phyloP scores from a whole-genome alignment of 2,797 vertebrate species.

The Coregonus suidteri region DNA sequence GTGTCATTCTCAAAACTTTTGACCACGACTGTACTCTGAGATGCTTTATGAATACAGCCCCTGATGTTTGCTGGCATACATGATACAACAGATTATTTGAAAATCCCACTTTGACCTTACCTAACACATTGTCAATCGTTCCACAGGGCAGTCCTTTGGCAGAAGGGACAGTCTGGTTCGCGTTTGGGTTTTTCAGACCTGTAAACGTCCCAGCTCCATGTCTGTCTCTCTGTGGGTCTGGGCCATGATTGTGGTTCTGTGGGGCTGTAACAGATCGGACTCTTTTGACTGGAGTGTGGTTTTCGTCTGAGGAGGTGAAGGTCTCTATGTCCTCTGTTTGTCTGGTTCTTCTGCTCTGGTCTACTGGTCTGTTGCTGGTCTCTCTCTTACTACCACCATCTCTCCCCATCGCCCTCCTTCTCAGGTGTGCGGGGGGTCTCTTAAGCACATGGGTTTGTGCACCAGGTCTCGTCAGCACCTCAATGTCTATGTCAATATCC shows the following conservation, averaged over 20 bases:
- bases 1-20: no score
- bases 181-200: slow-evolving; percentile 24
- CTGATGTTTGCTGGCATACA: no score
- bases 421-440: neutral
- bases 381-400: slow-evolving; percentile 11
- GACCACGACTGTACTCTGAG: no score
- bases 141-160: slow-evolving; percentile 28
- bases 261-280: neutral
- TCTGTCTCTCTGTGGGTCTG: neutral
- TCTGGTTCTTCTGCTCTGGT: slow-evolving; percentile 17
- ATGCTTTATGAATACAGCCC: no score
- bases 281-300: slow-evolving; percentile 54
- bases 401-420: slow-evolving; percentile 6
- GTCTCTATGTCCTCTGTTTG: slow-evolving; percentile 74
- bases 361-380: slow-evolving; percentile 21
- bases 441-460: neutral
- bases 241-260: neutral
- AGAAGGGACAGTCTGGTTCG: slow-evolving; percentile 2
- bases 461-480: slow-evolving; percentile 11
- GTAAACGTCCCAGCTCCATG: slow-evolving; percentile 34
- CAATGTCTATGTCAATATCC: slow-evolving; percentile 61
- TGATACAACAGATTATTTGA: neutral
- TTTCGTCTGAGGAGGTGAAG: slow-evolving; percentile 86
- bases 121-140: slow-evolving; percentile 63
- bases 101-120: slow-evolving; percentile 44